Evolutionary conservation across 2,888 invertebrate genomes (phyloP).

Genomic region (Lordiphosa andalusiaca): DNA sequence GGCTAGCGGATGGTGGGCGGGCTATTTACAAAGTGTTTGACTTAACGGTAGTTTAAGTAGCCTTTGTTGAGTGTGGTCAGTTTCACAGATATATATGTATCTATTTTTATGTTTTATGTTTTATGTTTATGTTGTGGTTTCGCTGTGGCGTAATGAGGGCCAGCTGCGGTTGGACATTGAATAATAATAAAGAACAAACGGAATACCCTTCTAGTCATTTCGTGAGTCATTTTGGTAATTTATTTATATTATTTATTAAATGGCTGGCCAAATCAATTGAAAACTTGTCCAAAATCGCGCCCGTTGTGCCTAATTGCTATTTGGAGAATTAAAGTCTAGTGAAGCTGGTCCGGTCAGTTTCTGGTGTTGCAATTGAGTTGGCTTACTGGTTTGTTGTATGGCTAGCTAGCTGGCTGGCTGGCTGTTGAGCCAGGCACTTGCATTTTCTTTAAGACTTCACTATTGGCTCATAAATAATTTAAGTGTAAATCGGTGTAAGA

Average conservation of each 20-base stretch:
- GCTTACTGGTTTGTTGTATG: conserved; percentile 29
- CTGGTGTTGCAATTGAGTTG: conserved; percentile 27
- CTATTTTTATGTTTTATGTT: conserved; percentile 17
- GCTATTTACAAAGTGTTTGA: conserved; percentile 52
- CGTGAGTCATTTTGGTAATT: conserved; percentile 4
- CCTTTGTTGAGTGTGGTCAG: conserved; percentile 55
- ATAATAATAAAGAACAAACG: conserved; percentile 2
- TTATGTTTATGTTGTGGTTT: conserved; percentile 32
- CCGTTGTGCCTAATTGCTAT: conserved; percentile 31
- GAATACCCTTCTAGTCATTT: neutral
- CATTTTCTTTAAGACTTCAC: conserved; percentile 18
- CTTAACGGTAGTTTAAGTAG: conserved; percentile 60
- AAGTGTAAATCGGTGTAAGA: conserved; percentile 8
- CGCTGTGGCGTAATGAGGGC: conserved; percentile 25
- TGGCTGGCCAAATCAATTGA: conserved; percentile 4
- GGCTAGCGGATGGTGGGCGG: conserved; percentile 17
- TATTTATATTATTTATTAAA: conserved; percentile 5
- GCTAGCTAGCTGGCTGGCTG: conserved; percentile 3
- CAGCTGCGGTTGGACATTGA: conserved; percentile 13
- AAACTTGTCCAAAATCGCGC: conserved; percentile 14
- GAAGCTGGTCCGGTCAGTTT: conserved; percentile 10
- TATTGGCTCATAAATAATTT: conserved; percentile 14
- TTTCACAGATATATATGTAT: conserved; percentile 12
- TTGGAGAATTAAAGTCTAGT: conserved; percentile 6
- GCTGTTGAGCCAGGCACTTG: conserved; percentile 17